Base-by-base conservation (phyloP, 2,888 invertebrate genomes). In the Isoperla grammatica region DNA sequence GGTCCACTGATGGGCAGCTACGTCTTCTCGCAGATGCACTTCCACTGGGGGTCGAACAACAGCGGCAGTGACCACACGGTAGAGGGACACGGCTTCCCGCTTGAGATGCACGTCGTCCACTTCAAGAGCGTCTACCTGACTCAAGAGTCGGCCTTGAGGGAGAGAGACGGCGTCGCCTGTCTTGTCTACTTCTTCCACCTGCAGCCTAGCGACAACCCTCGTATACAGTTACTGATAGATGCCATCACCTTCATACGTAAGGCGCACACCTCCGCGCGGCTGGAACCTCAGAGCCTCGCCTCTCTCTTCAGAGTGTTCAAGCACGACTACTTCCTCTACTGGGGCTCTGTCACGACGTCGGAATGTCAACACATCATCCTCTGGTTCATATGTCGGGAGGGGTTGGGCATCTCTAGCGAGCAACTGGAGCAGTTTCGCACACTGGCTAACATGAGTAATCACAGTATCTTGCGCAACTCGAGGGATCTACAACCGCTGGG, bases 11-110 rank as follows among this genome's bases (percentile, higher is more conserved):
- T 73, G 3, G 80, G 79, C 8, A 82, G 81, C 61, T 85, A 85
- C 65, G 74, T 82, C 0, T 77, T 86, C 55, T 82, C 84, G 0
- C 85, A 86, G 70, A 73, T 85, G 39, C 86, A 87, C 71, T 84
- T 87, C 68, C 86, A 87, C 68, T 87, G 86, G 87, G 85, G 86
- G 1, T 67, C 73, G 0, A 74, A 78, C 61, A 78, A 82, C 69
- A 78, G 78, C 73, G 87, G 87, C 1, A 85, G 85, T 61, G 86
- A 85, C 42, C 86, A 87, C 66, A 76, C 79, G 0, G 73, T 84
- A 0, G 84, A 86, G 63, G 77, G 77, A 19, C 68, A 67, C 40
- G 75, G 72, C 23, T 75, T 79, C 67, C 82, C 85, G 0, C 79
- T 79, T 48, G 86, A 87, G 77, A 79, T 86, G 78, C 87, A 86